These are phyloP conservation scores for Morus bassanus DNA, from an alignment of 2,797 vertebrate species.

Conservation along the genomic window DNA sequence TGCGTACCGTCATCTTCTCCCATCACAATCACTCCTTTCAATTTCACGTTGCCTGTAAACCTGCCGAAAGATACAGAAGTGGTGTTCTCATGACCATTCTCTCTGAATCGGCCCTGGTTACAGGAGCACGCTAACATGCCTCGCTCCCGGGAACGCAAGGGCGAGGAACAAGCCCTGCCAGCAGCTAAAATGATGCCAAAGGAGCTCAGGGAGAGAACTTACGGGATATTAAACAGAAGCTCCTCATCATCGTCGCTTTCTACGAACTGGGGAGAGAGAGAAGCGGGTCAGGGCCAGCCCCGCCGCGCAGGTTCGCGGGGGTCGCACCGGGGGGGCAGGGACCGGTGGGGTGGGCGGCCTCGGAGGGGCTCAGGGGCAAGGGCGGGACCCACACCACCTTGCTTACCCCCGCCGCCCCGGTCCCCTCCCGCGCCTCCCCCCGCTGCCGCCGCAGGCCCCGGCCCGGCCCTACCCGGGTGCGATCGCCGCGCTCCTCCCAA, in stretches of 20 bases:
- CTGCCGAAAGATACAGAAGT: conserved; percentile 73
- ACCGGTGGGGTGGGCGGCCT: background rate
- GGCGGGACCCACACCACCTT: too few relatives aligned
- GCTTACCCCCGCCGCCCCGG: background rate
- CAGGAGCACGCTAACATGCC: fast-evolving
- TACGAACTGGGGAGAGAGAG: conserved; percentile 80
- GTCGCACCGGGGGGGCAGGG: background rate
- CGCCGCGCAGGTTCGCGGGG: background rate
- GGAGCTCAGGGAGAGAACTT: conserved; percentile 60
- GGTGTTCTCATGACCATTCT: background rate
- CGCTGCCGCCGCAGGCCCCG: background rate
- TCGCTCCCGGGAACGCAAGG: fast-evolving
- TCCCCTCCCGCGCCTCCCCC: background rate
- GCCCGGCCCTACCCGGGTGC: conserved; percentile 79
- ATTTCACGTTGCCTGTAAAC: conserved; percentile 94
- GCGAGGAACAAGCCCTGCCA: background rate
- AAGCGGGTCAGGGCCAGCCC: background rate
- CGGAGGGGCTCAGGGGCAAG: background rate
- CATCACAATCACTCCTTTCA: conserved; percentile 92
- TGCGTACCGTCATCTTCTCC: conserved; percentile 89
- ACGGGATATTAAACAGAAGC: conserved; percentile 97
- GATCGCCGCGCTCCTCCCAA: conserved; percentile 88
- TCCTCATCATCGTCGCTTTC: conserved; percentile 96
- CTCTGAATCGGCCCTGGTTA: fast-evolving
- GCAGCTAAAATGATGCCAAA: fast-evolving